Percentiles rank a stretch among this genome's conserved stretches.
These are phyloP conservation scores for Gila robusta DNA, from an alignment of 2,797 vertebrate species.

Conservation along the genomic window DNA sequence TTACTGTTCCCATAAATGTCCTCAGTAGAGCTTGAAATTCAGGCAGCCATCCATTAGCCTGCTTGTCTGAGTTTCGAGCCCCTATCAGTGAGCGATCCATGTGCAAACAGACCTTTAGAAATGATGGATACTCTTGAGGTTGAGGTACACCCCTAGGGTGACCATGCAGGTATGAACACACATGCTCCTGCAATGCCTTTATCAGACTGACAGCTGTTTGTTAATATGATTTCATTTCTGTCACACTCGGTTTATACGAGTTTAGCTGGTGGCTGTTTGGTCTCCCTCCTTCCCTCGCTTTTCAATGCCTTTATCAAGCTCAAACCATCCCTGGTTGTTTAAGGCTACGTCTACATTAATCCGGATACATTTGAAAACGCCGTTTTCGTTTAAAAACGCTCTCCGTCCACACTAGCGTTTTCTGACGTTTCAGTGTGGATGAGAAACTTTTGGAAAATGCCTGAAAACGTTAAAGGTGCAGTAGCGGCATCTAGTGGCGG, in stretches of 20 bases:
- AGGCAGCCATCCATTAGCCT: slow-evolving; percentile 42
- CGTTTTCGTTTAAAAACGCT: no score
- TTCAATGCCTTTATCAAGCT: not conserved
- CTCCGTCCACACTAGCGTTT: no score
- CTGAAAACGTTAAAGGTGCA: no score
- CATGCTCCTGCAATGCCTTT: slow-evolving; percentile 31
- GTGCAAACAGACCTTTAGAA: slow-evolving; percentile 58
- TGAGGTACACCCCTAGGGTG: slow-evolving; percentile 26
- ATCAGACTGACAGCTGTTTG: slow-evolving; percentile 58
- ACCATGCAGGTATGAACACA: slow-evolving; percentile 47
- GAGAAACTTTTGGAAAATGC: no score
- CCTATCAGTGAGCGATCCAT: slow-evolving; percentile 60
- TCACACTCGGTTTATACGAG: slow-evolving; percentile 27
- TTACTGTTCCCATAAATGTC: slow-evolving; percentile 67
- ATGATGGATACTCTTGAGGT: slow-evolving; percentile 61
- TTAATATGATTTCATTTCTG: slow-evolving; percentile 8
- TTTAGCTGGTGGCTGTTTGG: slow-evolving; percentile 35
- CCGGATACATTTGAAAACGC: no score
- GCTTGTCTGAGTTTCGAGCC: slow-evolving; percentile 42
- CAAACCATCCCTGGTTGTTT: slow-evolving; percentile 28
- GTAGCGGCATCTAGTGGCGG: no score
- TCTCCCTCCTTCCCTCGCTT: not conserved
- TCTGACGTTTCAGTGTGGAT: no score
- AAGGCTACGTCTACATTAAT: no score
- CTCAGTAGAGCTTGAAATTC: slow-evolving; percentile 49